Conservation (phyloP, 2,113 vertebrate species). For the Rhinoderma darwinii region DNA sequence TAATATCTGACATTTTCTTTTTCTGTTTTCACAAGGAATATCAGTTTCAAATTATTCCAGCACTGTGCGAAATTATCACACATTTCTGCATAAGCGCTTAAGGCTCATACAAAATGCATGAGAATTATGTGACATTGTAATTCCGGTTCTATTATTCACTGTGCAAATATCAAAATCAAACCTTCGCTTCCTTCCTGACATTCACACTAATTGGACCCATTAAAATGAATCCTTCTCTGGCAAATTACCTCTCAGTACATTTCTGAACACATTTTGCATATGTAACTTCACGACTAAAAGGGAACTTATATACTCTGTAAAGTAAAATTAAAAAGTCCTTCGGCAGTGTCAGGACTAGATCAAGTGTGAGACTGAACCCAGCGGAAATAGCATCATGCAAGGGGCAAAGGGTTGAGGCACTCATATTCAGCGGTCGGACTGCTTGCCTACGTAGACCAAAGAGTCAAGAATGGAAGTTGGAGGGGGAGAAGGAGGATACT, state of each 20-base stretch:
- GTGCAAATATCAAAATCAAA: background rate
- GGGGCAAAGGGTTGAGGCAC: too few species aligned
- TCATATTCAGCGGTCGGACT: too few species aligned
- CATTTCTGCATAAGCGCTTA: background rate
- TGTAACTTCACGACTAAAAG: background rate
- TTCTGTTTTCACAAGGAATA: background rate
- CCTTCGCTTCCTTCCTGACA: slow-evolving; percentile 3
- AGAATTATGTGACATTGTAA: slow-evolving; percentile 5
- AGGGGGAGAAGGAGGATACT: too few species aligned
- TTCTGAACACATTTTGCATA: background rate
- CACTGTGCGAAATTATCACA: background rate
- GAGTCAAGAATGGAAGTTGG: too few species aligned
- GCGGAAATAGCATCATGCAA: too few species aligned
- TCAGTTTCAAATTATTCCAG: background rate
- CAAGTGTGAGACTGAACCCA: too few species aligned
- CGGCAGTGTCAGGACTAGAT: too few species aligned
- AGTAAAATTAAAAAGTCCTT: background rate
- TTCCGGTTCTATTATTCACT: background rate
- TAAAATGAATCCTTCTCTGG: background rate
- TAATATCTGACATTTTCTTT: background rate
- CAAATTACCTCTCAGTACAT: background rate
- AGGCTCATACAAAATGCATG: background rate
- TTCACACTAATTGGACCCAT: background rate
- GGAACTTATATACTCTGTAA: background rate
- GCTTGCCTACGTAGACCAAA: too few species aligned